Evolutionary conservation across 2,888 invertebrate species (phyloP).

Genomic region (Bedellia somnulentella): DNA sequence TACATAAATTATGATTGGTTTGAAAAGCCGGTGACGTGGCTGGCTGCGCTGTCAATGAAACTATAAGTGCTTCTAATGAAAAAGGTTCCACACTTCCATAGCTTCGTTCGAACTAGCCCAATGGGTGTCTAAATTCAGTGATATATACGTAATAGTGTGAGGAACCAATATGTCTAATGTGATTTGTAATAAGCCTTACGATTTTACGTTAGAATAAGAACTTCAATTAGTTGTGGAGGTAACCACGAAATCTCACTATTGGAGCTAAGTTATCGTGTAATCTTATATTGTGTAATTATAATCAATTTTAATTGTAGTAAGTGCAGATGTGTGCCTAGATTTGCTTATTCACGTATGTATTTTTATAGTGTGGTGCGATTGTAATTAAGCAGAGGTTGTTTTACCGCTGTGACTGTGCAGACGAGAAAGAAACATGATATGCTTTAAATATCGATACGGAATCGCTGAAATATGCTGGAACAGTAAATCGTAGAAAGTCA

Average conservation of each 20-base stretch:
- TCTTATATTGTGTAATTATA: constrained; percentile 41
- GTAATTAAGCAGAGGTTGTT: too few relatives aligned
- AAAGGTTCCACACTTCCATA: too few relatives aligned
- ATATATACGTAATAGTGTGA: too few relatives aligned
- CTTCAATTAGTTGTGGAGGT: constrained; percentile 1
- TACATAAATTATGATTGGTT: neutral
- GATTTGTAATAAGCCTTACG: constrained; percentile 1
- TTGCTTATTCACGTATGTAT: constrained; percentile 45
- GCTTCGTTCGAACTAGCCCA: too few relatives aligned
- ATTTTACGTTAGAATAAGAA: neutral
- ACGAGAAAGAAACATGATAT: too few relatives aligned
- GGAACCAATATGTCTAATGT: neutral
- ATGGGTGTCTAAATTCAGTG: too few relatives aligned
- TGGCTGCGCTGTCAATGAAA: too few relatives aligned
- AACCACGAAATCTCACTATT: constrained; percentile 2
- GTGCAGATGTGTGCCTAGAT: constrained; percentile 58
- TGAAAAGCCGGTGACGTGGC: neutral
- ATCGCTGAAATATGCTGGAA: too few relatives aligned
- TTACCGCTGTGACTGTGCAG: too few relatives aligned
- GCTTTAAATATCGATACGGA: too few relatives aligned
- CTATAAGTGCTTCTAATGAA: too few relatives aligned
- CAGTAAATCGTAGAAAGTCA: constrained; percentile 49
- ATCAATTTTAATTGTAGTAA: constrained; percentile 32
- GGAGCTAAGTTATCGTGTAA: constrained; percentile 2
- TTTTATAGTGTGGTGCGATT: constrained; percentile 50